These are phyloP conservation scores for Siniperca knerii DNA, from an alignment of 2,113 vertebrate species.

Conservation along the genomic window DNA sequence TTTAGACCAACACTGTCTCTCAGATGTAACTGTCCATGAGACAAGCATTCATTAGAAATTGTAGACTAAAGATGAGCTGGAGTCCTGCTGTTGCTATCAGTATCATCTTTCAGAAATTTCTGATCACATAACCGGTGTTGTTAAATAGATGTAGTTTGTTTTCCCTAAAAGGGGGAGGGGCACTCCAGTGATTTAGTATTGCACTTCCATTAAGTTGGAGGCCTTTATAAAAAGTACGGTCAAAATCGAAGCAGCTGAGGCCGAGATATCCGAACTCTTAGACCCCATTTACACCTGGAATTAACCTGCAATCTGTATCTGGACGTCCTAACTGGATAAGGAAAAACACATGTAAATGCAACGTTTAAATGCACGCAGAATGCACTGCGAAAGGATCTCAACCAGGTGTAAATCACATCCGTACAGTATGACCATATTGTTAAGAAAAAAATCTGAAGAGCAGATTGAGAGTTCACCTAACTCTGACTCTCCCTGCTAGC, in stretches of 20 bases:
- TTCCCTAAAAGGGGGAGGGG: not conserved
- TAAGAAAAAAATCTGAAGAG: too few species aligned
- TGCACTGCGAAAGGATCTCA: not conserved
- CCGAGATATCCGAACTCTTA: not conserved
- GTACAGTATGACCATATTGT: not conserved
- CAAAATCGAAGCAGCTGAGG: not conserved
- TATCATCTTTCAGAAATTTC: not conserved
- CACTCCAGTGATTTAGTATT: conserved; percentile 5
- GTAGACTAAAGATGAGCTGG: not conserved
- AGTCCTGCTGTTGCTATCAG: not conserved
- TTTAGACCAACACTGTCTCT: conserved; percentile 3
- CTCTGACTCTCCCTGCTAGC: not conserved
- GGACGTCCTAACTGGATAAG: not conserved
- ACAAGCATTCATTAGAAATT: not conserved
- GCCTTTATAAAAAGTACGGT: not conserved
- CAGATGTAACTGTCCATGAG: not conserved
- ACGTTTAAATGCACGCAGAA: not conserved
- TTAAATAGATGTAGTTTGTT: not conserved
- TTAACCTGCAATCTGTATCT: not conserved
- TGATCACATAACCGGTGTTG: not conserved
- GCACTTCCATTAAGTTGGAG: not conserved
- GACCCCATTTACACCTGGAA: not conserved
- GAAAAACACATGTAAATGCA: not conserved
- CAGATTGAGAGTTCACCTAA: not conserved
- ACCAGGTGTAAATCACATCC: not conserved